Base-by-base conservation (phyloP, 2,797 vertebrate species). In the Girardinus metallicus region DNA sequence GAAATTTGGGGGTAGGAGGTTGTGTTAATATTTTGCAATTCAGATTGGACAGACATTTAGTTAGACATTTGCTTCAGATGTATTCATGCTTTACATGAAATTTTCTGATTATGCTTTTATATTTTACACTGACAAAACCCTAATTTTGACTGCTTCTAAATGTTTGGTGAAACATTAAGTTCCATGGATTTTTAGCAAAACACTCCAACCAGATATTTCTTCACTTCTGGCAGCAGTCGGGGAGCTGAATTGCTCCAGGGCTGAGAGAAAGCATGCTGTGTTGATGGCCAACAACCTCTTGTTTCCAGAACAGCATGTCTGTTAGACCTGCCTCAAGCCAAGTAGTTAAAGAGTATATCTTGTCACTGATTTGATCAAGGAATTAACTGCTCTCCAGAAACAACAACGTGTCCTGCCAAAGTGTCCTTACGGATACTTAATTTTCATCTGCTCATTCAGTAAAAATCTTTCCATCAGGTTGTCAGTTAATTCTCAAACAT, bases 1-100 rank as follows among this genome's bases (percentile, higher is more conserved):
- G 87, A 90, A 86, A 86, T 90, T 88, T 88, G 82, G 83, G 84
- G 86, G 84, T 84, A 86, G 7, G 18, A 77, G 84, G 81, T 89
- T 91, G 82, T 85, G 82, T 87, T 93, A 89, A 93, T 88, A 88
- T 87, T 91, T 85, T 92, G 86, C 88, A 85, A 87, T 85, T 92
- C 74, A 90, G 76, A 85, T 70, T 84, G 62, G 82, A 47, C 77
- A 31, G 8, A 74, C 74, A 78, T 91, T 91, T 86, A 87, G 87
- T 90, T 87, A 90, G 83, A 85, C 88, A 87, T 78, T 82, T 70
- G 88, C 84, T 91, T 89, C 83, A 91, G 89, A 90, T 89, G 79
- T 88, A 93, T 85, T 84, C 79, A 77, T 44, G 72, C 75, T 55
- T 78, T 72, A 75, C 16, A 79, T 81, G 85, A 89, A 91, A 84